These are phyloP conservation scores for Brachionus manjavacas DNA, from an alignment of 1,140 invertebrate species.

Conservation along the genomic window DNA sequence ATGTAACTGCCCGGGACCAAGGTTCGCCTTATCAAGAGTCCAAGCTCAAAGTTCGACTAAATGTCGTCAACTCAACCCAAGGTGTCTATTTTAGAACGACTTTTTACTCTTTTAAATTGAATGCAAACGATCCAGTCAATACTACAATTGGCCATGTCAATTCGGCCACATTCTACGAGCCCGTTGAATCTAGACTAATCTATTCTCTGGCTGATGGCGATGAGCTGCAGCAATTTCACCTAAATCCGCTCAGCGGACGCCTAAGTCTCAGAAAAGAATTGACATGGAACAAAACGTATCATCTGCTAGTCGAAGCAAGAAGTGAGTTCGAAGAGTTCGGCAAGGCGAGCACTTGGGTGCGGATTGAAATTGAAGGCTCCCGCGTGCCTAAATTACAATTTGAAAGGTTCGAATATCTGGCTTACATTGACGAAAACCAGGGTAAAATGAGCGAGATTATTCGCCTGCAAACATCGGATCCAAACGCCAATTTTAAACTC, in stretches of 20 bases:
- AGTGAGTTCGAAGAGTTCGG: neutral
- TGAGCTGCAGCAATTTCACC: neutral
- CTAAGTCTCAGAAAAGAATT: neutral
- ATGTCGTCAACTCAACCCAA: neutral
- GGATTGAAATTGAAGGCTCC: neutral
- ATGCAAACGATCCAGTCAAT: neutral
- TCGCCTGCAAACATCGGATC: neutral
- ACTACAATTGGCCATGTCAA: neutral
- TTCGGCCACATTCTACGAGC: neutral
- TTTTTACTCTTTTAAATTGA: constrained; percentile 13
- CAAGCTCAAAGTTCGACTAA: neutral
- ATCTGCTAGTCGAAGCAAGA: neutral
- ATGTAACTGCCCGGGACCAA: neutral
- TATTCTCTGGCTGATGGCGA: neutral
- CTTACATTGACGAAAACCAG: neutral
- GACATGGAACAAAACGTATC: neutral
- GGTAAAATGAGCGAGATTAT: constrained; percentile 40
- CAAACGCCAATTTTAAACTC: neutral
- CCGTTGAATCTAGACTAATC: neutral
- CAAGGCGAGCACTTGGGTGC: neutral
- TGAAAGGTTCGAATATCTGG: neutral
- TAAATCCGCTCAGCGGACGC: neutral
- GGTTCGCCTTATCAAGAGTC: neutral
- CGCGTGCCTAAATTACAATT: neutral
- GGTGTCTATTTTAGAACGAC: neutral